Conservation (phyloP, 1,140 invertebrate species). For the Drosophila punjabiensis region DNA sequence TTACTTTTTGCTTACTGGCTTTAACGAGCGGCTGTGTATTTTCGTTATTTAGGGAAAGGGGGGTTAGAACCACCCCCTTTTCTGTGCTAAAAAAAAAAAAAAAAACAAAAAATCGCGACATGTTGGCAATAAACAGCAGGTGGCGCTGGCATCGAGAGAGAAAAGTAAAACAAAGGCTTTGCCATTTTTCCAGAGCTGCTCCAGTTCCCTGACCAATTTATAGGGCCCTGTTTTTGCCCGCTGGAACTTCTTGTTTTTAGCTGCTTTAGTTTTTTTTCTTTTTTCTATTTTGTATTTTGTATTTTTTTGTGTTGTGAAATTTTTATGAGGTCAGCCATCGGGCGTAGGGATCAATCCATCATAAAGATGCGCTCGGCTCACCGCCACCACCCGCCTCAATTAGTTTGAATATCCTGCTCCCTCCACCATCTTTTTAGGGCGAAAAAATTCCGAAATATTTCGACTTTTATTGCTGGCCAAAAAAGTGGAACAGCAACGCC, state of each 20-base stretch:
- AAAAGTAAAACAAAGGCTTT: conserved; percentile 20
- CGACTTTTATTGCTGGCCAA: conserved; percentile 65
- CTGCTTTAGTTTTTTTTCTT: conserved; percentile 13
- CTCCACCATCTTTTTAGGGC: conserved; percentile 44
- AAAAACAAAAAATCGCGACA: conserved; percentile 69
- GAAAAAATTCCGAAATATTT: conserved; percentile 56
- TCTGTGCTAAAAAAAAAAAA: conserved; percentile 53
- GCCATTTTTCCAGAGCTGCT: conserved; percentile 39
- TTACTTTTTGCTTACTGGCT: conserved; percentile 5
- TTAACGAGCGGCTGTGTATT: conserved; percentile 33
- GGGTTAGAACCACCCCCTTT: conserved; percentile 32
- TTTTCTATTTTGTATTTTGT: background rate
- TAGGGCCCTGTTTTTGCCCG: conserved; percentile 41
- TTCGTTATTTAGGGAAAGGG: conserved; percentile 10
- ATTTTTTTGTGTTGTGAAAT: conserved; percentile 21
- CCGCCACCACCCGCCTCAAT: conserved; percentile 79
- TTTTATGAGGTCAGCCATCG: conserved; percentile 49
- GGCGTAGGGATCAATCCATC: conserved; percentile 49
- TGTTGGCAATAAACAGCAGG: conserved; percentile 82
- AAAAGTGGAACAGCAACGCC: conserved; percentile 61
- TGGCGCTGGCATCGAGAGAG: conserved; percentile 52
- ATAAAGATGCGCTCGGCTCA: conserved; percentile 54
- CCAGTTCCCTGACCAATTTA: conserved; percentile 77
- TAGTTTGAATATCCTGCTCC: conserved; percentile 69
- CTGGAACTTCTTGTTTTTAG: conserved; percentile 2